Percentiles rank a stretch among this genome's conserved stretches.
These are phyloP conservation scores for Neogobius melanostomus DNA, from an alignment of 2,113 vertebrate species.

Conservation along the genomic window DNA sequence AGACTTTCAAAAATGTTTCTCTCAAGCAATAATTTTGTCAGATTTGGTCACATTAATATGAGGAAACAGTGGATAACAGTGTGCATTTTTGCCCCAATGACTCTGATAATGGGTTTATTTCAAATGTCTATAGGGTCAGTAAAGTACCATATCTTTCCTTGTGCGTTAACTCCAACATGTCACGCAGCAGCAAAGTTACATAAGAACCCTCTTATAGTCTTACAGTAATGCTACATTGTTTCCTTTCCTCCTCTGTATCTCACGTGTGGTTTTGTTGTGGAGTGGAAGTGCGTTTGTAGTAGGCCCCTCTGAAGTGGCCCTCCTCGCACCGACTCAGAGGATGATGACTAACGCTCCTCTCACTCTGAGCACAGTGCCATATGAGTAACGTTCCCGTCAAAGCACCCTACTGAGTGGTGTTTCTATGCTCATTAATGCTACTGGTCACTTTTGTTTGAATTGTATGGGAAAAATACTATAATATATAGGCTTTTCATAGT, in stretches of 20 bases:
- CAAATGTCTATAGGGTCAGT: too few species aligned
- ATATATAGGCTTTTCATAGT: too few species aligned
- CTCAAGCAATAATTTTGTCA: too few species aligned
- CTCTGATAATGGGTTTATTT: too few species aligned
- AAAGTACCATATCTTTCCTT: too few species aligned
- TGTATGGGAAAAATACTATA: too few species aligned
- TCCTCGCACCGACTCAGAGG: conserved; percentile 43
- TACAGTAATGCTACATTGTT: background rate
- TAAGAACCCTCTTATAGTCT: background rate
- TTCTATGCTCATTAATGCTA: background rate
- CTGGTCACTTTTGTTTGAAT: background rate
- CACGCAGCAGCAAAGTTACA: too few species aligned
- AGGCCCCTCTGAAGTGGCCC: conserved; percentile 37
- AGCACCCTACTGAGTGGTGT: background rate
- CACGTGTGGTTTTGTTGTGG: background rate
- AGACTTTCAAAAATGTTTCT: too few species aligned
- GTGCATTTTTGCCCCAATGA: too few species aligned
- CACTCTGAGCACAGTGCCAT: conserved; percentile 15
- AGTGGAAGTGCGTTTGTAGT: conserved; percentile 27
- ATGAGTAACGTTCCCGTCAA: conserved; percentile 13
- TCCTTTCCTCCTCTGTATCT: background rate
- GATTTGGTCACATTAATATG: too few species aligned
- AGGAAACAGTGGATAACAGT: too few species aligned
- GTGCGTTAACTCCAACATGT: too few species aligned
- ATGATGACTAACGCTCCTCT: conserved; percentile 31